Conservation (phyloP, 2,888 invertebrate genomes). For the Metacarcinus magister region DNA sequence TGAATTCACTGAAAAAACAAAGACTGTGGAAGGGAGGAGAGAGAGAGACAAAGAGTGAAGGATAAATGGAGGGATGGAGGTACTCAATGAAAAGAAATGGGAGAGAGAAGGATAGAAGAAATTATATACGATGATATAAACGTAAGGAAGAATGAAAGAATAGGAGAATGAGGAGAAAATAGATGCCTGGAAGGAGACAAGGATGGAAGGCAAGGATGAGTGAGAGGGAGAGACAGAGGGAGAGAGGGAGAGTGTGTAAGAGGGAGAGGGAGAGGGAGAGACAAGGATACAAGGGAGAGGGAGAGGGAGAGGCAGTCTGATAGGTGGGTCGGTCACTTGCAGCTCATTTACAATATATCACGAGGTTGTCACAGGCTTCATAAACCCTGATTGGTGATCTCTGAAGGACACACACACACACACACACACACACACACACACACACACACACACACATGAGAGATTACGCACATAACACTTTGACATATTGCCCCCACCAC, state of each 20-base stretch:
- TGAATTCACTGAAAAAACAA: neutral
- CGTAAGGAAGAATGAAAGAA: neutral
- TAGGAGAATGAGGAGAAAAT: neutral
- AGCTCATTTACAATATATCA: conserved; percentile 43
- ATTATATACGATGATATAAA: neutral
- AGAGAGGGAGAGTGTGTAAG: neutral
- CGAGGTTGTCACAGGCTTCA: conserved; percentile 26
- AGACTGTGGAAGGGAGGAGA: neutral
- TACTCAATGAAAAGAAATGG: neutral
- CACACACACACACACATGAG: conserved; percentile 56
- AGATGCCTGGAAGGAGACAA: neutral
- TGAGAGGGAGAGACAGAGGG: neutral
- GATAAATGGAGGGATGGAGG: neutral
- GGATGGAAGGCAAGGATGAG: neutral
- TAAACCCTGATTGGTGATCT: conserved; percentile 13
- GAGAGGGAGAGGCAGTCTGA: neutral
- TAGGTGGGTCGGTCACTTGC: neutral
- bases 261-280: conserved; percentile 16
- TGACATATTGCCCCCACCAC: no score
- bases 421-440: conserved; percentile 59
- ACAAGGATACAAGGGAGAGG: neutral
- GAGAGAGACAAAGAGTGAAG: neutral
- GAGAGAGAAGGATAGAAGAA: neutral
- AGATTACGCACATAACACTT: conserved; percentile 17
- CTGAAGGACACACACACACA: neutral